Evolutionary conservation across 2,888 invertebrate species (phyloP), one percentile per base, ranked within the genome.

Genomic region (Cheiracanthium punctorium): DNA sequence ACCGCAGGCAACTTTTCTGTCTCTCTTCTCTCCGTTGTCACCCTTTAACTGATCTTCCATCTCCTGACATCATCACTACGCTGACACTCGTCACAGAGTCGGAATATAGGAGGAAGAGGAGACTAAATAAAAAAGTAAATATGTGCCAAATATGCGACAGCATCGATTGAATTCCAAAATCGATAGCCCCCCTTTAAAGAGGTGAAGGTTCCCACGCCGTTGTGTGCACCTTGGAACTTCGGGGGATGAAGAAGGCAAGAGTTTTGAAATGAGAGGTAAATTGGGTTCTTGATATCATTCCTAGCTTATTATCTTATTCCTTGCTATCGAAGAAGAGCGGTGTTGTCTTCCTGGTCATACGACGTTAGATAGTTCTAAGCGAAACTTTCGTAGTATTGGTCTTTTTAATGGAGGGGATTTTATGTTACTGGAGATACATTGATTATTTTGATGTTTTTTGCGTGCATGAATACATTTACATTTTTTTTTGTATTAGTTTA

Each of bases 181-280:
- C 81, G 81, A 81, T 81, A 29, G 48, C 30, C 64, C 24, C 32
- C 37, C 33, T 20, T n/a, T 7, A 58, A 58, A 58, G 58, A 58
- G 24, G 58, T 58, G 58, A 58, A 71, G 32, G 30, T 48, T 67
- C 69, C 65, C 64, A 33, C 64, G 74, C 30, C 69, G 58, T 58
- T 69, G 33, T n/a, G n/a, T 37, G 70, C 79, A 80, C 75, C 82
- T 71, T 75, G 52, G 70, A 76, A 67, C 75, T 75, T 43, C 58
- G 12, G 48, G 30, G 52, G 48, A n/a, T n/a, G n/a, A 74, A 64
- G 82, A 64, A 43, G 43, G 43, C 70, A 20, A 52, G 76, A 64
- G 72, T 65, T 29, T 75, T 48, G 28, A 72, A 65, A 82, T 82
- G 82, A 82, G 43, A 82, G 82, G 82, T 82, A 72, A 77, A 29